Evolutionary conservation across 2,888 invertebrate species (phyloP), one percentile per base, ranked within the genome.

Genomic region (Linnaemya vulpina): DNA sequence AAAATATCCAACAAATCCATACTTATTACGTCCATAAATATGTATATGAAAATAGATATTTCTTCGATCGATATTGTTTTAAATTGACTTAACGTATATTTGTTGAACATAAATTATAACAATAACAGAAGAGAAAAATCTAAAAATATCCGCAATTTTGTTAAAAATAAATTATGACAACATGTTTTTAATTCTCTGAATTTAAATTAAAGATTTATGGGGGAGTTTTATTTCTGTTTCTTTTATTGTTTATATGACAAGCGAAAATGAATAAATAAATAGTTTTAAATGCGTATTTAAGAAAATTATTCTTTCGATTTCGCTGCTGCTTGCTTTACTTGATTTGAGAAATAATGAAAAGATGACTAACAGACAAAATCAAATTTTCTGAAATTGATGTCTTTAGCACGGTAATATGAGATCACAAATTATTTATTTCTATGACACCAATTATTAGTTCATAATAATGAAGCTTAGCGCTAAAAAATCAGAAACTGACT

Each of bases 351-450:
- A 30, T 49, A 46, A 40, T 43, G 9, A 63, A 49, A 49, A 67
- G 35, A 67, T 77, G 74, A 80, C 51, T 67, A 74, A 74, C 38
- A 78, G 53, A 35, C 51, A 73, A 58, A 60, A 35, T 35, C n/a
- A 46, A 13, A 17, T 13, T 53, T 8, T 4, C 11, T 3, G 38
- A 25, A 43, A 65, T 53, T 65, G 55, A 20, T 53, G 11, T 43
- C 9, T 1, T 17, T 35, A 11, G n/a, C 58, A 58, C 80, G 63
- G 71, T 77, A 77, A 73, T 73, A 81, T 84, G 84, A 84, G 80
- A 84, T 84, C 84, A 84, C 81, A 76, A 84, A 76, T 80, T 80
- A 80, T 75, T 76, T 84, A 67, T 84, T 84, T 62, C 71, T 78
- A 67, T 77, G 60, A 67, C 73, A 77, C 49, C 51, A 70, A 63